Base-by-base conservation (phyloP, 2,113 vertebrate genomes). In the Malurus melanocephalus region DNA sequence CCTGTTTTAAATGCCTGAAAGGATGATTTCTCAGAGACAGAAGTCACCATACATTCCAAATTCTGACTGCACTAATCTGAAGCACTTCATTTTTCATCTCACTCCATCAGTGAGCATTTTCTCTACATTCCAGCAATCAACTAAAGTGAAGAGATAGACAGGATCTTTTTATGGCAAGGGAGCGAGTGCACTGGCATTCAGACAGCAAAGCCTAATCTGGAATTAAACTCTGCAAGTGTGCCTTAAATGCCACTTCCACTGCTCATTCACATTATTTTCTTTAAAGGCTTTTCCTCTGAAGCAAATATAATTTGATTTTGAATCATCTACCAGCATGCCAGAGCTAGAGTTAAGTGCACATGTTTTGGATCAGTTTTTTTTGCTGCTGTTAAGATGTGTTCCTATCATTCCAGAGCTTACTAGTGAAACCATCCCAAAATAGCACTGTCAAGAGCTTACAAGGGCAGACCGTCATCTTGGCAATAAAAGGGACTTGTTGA, bases 381-480 rank as follows among this genome's bases (percentile, higher is more conserved):
- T 90, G 69, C 83, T 93, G 88, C 88, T 88, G 45, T 67, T 94
- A 19, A n/a, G 67, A 93, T 45, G 51, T 92, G 91, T 78, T 93
- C 92, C 21, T 0, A 56, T 93, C 94, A 93, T 94, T 93, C 92
- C 88, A 76, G 88, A 91, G 80, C 72, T 79, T 90, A 90, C 89
- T 53, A 94, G 90, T 68, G 81, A 90, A 93, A 92, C 85, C 68
- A 59, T 90, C 95, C 90, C 35, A 91, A 94, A 96, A 96, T 95
- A 96, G 94, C 92, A 8, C 85, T 52, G 74, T 26, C 87, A 80
- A 80, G 85, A 92, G 87, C 88, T 91, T 72, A 82, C 59, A 95
- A 95, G 94, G 93, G 90, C 93, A 96, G 87, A 88, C 20, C 43
- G 94, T 86, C 86, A 92, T 22, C 64, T 55, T 5, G 9, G 77